These are phyloP conservation scores for Engraulis encrasicolus DNA, from an alignment of 2,113 vertebrate species.

Conservation along the genomic window DNA sequence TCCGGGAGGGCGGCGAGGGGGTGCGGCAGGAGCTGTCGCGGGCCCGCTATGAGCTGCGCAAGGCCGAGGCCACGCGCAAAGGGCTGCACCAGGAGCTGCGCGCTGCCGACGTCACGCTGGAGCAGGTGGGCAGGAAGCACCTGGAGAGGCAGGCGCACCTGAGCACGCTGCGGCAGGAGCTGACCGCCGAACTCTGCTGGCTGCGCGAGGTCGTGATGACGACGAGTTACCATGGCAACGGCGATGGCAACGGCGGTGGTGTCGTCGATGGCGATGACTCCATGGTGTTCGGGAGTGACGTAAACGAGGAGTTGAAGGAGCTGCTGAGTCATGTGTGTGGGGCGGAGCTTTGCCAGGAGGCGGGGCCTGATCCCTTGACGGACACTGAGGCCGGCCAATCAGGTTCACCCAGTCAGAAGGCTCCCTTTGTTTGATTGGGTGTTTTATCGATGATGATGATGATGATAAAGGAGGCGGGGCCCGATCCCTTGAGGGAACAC, in stretches of 20 bases:
- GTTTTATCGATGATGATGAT: too few relatives aligned
- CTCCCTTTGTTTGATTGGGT: too few relatives aligned
- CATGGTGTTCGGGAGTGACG: conserved; percentile 64
- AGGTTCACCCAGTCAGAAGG: too few relatives aligned
- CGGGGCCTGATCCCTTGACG: conserved; percentile 64
- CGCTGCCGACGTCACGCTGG: conserved; percentile 65
- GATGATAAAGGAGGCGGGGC: conserved; percentile 69
- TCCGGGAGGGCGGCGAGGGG: conserved; percentile 81
- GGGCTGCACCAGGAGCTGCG: conserved; percentile 78
- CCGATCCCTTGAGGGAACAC: conserved; percentile 61
- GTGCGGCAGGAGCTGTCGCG: conserved; percentile 82
- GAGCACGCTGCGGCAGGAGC: conserved; percentile 78
- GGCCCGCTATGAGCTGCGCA: conserved; percentile 81
- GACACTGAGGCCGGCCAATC: conserved; percentile 61
- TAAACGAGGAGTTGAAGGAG: conserved; percentile 77
- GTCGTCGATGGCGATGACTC: conserved; percentile 39
- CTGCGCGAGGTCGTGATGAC: conserved; percentile 79
- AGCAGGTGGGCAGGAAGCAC: conserved; percentile 68
- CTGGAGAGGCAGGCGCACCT: conserved; percentile 76
- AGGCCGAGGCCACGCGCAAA: conserved; percentile 78
- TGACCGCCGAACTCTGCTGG: conserved; percentile 82
- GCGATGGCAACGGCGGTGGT: too few relatives aligned
- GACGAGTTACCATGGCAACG: conserved; percentile 67
- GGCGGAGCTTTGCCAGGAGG: conserved; percentile 71
- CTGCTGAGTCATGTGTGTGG: conserved; percentile 72